Base-by-base conservation (phyloP, 2,888 invertebrate species). In the Amiota communis region DNA sequence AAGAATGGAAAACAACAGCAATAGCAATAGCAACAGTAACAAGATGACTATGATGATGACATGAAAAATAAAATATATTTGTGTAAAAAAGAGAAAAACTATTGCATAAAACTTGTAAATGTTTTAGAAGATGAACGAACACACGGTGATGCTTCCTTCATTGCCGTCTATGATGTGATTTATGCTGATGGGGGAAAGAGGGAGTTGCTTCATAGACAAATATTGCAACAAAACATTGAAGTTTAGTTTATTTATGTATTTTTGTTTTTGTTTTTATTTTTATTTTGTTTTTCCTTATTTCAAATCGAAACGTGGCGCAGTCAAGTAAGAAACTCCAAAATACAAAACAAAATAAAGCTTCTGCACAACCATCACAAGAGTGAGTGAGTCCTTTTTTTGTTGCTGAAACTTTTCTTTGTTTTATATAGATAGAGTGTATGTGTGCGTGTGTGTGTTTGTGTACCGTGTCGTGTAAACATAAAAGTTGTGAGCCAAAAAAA, bases 401-500 rank as follows among this genome's bases (percentile, higher is more conserved):
- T 36, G n/a, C n/a, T n/a, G n/a, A 36, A 36, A 6, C 36, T 36
- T 36, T 36, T 36, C 3, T 36, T 36, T 36, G 36, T 36, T 36
- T 36, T 36, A 6, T 36, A 36, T 6, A 36, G 0, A 36, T 65
- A 56, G 70, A 68, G 53, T 70, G 63, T 15, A 13, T 20, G 69
- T 51, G 17, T 11, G 13, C 15, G 49, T 15, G 23, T 53, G 53
- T 63, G 63, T 70, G 70, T 51, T 70, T 57, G 70, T 72, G 12
- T 36, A 36, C 36, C 36, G 36, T 84, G 79, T 77, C 81, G 73
- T 77, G 81, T 84, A 85, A 85, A 85, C 87, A 53, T n/a, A 85
- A 83, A 86, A 79, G 79, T 82, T 86, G 80, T 82, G 85, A 81
- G 76, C 79, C 78, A 56, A 76, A 36, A 78, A 84, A 79, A 81